Base-by-base conservation (phyloP, 2,888 invertebrate genomes). In the Thumatha senex region DNA sequence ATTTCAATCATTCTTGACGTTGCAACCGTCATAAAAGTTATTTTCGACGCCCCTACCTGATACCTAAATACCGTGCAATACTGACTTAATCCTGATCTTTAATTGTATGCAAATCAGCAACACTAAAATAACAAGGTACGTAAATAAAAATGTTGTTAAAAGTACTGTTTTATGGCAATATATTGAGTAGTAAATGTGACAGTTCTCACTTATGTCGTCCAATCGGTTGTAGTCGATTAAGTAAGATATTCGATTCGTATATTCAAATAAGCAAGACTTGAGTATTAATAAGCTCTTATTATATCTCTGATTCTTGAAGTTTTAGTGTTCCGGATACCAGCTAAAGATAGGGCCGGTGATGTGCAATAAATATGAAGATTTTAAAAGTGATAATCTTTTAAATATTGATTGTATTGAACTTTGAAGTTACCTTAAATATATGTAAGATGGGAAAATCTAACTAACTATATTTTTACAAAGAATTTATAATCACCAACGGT, bases 111-210 rank as follows among this genome's bases (percentile, higher is more conserved):
- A 72, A 70, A 74, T 73, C 63, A 69, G 61, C 60, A 51, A 39
- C 48, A 46, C 59, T 61, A 52, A 58, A 63, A 69, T 70, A 68
- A 72, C 67, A 51, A 70, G 61, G 66, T 61, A 61, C 68, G 62
- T 67, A 67, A 70, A 74, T 70, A 69, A 69, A 67, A 67, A 76
- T 62, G 61, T 71, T 72, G 74, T 72, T 67, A 72, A 80, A 74
- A 72, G 62, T 67, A 72, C 74, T 67, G 71, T 74, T 79, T 79
- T 76, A 82, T 80, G 72, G 72, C 70, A 80, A 80, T 76, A 80
- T 78, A 82, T 76, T 73, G 73, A 65, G 75, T 70, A 76, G 76
- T 80, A 73, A 78, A 79, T 62, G 73, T 75, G 82, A 81, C 80
- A 81, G 69, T 82, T 82, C 78, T 76, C 75, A 78, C 78, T 80